Base-by-base conservation (phyloP, 2,113 vertebrate species). In the Gambusia holbrooki region DNA sequence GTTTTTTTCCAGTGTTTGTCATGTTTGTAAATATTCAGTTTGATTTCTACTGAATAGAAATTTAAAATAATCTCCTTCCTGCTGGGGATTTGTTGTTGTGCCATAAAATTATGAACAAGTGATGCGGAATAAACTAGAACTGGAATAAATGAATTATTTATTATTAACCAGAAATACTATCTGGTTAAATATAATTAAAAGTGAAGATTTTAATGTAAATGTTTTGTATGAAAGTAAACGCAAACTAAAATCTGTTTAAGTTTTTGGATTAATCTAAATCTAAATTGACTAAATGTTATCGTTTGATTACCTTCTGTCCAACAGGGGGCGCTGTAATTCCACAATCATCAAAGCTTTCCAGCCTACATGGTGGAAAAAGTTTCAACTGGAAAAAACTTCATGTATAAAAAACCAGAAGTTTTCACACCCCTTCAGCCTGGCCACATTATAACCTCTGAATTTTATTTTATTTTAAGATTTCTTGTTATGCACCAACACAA, bases 281-380 rank as follows among this genome's bases (percentile, higher is more conserved):
- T 54, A 9, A 19, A 54, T 54, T 19, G 51, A 54, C 51, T 7
- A 54, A 25, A 54, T 45, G 5, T 30, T 10, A 11, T 10, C 3
- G 6, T 17, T 29, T 62, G 28, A 67, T 19, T 27, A 40, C 2
- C 0, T 19, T 29, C 51, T 0, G 54, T 63, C 80, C 81, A 81
- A 33, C 72, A 81, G 87, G 29, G 62, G 79, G 69, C 35, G 60
- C 72, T 62, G 35, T 51, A 29, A 14, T 29, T 19, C 28, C 64
- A 65, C 17, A 54, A 22, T 54, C 6, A 0, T 54, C 42, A 4
- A 45, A 5, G 42, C 15, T 54, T 54, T 22, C 19, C 17, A 25
- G 25, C 48, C 7, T 7, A 19, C 35, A 11, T 11, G 10, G 10
- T 37, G 10, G 35, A 37, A 37, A 35, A 37, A 37, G 35, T 37